Evolutionary conservation across 2,797 vertebrate species (phyloP).

Genomic region (Ctenopoma multispine): DNA sequence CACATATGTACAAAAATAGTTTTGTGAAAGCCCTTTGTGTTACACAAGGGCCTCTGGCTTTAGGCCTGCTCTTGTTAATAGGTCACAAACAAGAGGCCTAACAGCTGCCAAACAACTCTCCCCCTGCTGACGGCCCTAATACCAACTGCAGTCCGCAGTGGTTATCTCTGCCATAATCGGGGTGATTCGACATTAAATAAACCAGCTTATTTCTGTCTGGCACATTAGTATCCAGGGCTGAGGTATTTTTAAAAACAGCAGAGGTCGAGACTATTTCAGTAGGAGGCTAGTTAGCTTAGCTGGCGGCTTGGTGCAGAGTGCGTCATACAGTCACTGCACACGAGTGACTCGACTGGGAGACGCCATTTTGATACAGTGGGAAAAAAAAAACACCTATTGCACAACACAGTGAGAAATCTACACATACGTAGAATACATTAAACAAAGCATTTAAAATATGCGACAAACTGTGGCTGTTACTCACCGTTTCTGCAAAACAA

Average conservation of each 20-base stretch:
- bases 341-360: constrained; percentile 73
- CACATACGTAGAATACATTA: rapidly evolving
- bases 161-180: not conserved
- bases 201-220: not conserved
- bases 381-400: constrained; percentile 46
- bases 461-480: not conserved
- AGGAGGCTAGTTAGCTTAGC: constrained; percentile 57
- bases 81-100: constrained; percentile 73
- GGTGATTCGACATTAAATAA: constrained; percentile 10
- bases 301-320: constrained; percentile 84
- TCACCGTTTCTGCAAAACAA: constrained; percentile 99
- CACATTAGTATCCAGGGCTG: not conserved
- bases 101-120: constrained; percentile 45
- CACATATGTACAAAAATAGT: constrained; percentile 35
- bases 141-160: not conserved
- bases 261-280: constrained; percentile 29
- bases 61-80: constrained; percentile 68
- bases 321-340: constrained; percentile 81
- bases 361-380: constrained; percentile 87
- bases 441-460: rapidly evolving
- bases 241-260: constrained; percentile 25
- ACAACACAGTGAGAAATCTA: not conserved
- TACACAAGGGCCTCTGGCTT: constrained; percentile 54
- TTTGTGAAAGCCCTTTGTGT: constrained; percentile 61
- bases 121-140: constrained; percentile 11